These are phyloP conservation scores for Mesembrinibis cayennensis DNA, from an alignment of 2,113 vertebrate genomes.

Conservation along the genomic window DNA sequence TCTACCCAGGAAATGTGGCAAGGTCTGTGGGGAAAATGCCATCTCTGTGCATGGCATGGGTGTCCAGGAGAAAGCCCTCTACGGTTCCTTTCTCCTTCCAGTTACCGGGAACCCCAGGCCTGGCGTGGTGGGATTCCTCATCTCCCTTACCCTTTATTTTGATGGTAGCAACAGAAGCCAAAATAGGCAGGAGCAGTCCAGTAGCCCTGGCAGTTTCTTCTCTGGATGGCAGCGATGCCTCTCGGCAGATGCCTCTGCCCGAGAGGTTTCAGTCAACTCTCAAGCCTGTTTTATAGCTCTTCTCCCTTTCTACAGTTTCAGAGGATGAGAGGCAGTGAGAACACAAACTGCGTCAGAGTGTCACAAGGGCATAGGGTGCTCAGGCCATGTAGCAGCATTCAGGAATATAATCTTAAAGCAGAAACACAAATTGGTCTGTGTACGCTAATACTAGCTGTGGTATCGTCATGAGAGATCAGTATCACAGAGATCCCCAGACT, in stretches of 20 bases:
- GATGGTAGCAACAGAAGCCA: not conserved
- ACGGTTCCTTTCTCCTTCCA: not conserved
- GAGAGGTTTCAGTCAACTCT: not conserved
- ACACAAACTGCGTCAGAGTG: not conserved
- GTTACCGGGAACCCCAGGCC: rapidly evolving
- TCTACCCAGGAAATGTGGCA: not conserved
- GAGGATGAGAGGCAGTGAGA: not conserved
- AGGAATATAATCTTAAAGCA: not conserved
- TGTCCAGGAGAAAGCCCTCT: not conserved
- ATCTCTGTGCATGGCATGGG: not conserved
- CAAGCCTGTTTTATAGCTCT: not conserved
- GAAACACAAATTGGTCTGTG: not conserved
- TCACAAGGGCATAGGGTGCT: not conserved
- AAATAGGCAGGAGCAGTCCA: not conserved
- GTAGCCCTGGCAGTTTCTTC: not conserved
- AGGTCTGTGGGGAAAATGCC: not conserved
- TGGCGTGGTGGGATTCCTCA: rapidly evolving
- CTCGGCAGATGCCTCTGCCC: not conserved
- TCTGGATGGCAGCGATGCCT: not conserved
- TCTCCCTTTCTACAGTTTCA: not conserved
- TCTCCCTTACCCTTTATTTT: not conserved
- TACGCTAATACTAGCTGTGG: not conserved
- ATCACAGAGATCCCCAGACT: not conserved
- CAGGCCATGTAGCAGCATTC: not conserved
- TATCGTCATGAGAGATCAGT: not conserved